phyloP scores from a whole-genome alignment of 2,113 vertebrate genomes.

The Verasper variegatus region DNA sequence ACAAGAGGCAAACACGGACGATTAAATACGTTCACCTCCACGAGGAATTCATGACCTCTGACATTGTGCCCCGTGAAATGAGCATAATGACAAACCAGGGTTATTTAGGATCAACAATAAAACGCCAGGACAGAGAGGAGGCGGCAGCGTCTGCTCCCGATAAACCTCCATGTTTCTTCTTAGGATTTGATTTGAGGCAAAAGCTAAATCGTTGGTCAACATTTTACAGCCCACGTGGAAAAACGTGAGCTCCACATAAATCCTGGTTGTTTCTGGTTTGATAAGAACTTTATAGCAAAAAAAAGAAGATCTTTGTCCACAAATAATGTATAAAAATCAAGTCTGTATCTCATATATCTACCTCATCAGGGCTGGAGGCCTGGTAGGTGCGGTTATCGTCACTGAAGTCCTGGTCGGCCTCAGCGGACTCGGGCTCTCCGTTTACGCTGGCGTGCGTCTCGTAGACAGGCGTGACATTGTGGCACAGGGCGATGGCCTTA shows the following conservation, averaged over 20 bases:
- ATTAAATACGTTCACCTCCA: slow-evolving; percentile 59
- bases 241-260: too few species aligned
- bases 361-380: slow-evolving; percentile 98
- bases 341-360: slow-evolving; percentile 58
- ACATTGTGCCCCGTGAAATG: slow-evolving; percentile 31
- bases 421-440: slow-evolving; percentile 88
- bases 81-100: slow-evolving; percentile 37
- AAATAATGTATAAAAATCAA: too few species aligned
- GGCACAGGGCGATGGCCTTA: slow-evolving; percentile 95
- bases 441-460: slow-evolving; percentile 80
- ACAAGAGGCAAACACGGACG: neutral
- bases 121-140: neutral
- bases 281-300: too few species aligned
- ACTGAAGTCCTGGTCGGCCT: slow-evolving; percentile 95
- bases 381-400: slow-evolving; percentile 96
- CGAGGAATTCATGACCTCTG: slow-evolving; percentile 38
- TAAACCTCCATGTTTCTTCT: too few species aligned
- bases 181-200: too few species aligned
- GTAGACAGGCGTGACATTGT: slow-evolving; percentile 97
- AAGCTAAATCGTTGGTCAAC: too few species aligned
- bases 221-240: too few species aligned
- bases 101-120: slow-evolving; percentile 37
- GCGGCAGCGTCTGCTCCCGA: neutral
- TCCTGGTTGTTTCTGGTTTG: too few species aligned
- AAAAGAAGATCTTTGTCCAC: too few species aligned